Evolutionary conservation across 1,140 invertebrate genomes (phyloP), one percentile per base, ranked within the genome.

Genomic region (Aleiodes sp.): DNA sequence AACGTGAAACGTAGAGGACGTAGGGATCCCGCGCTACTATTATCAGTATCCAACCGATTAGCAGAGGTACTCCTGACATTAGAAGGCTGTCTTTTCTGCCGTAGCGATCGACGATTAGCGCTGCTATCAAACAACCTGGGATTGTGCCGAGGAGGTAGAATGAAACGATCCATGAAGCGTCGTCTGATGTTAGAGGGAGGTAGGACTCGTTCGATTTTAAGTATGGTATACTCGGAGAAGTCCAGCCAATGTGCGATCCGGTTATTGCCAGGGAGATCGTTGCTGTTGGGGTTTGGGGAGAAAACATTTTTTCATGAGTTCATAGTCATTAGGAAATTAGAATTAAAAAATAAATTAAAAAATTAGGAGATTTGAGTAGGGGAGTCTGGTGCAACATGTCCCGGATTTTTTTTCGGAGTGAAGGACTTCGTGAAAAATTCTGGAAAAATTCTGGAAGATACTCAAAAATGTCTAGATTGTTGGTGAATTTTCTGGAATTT

Each of bases 141-240:
- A 89, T 62, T 0, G 82, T 86, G 2, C 88, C 88, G 16, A 89
- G 67, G 8, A 88, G 83, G 12, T 87, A 82, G 2, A 87, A 83
- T 0, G 88, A 87, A 0, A 84, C 87, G 24, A 89, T 85, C 87
- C 87, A 89, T 0, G 88, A 88, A 8, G 83, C 84, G 68, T 89
- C 84, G 62, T 83, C 81, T 6, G 84, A 82, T 0, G 78, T 82
- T 52, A 84, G 68, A 19, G 56, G 70, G 1, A 84, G 26, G 46
- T 77, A 82, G 14, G 85, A 86, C 8, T 82, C 65, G 0, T 80
- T 16, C 0, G 80, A 76, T 63, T 85, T 82, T 39, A 89, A 43
- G 56, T 82, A 80, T 31, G 87, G 80, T 35, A 89, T 80, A 19
- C 80, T 84, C 24, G 88, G 82, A 3, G 88, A 89, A 2, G 87